Evolutionary conservation across 2,113 vertebrate genomes (phyloP).

Genomic region (human (Homo sapiens)): DNA sequence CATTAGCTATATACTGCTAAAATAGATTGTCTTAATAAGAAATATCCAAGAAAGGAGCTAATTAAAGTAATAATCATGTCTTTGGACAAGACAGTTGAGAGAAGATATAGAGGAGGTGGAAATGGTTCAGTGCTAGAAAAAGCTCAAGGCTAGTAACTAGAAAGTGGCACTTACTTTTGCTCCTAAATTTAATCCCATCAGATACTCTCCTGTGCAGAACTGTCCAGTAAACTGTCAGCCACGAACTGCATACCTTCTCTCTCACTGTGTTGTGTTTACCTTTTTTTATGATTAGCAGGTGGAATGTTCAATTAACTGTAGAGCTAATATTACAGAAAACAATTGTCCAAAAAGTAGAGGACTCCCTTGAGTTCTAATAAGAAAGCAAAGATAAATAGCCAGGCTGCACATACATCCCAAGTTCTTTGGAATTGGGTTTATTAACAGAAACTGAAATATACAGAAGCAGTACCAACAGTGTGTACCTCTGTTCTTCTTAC

Average conservation of each 20-base stretch:
- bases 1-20: not conserved
- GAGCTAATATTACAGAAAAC: not conserved
- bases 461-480: not conserved
- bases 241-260: not conserved
- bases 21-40: conserved; percentile 5
- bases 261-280: not conserved
- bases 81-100: conserved; percentile 21
- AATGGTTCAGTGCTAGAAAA: not conserved
- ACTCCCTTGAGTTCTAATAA: not conserved
- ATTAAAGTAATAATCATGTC: not conserved
- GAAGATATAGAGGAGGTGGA: not conserved
- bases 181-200: conserved; percentile 28
- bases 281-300: not conserved
- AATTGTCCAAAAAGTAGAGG: not conserved
- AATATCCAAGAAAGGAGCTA: not conserved
- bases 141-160: conserved; percentile 7
- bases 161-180: conserved; percentile 38
- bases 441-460: not conserved
- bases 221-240: not conserved
- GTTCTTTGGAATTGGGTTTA: not conserved
- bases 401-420: not conserved
- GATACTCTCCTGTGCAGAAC: conserved; percentile 23
- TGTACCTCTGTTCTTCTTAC: not conserved
- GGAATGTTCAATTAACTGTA: not conserved
- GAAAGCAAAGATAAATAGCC: not conserved